Conservation (phyloP, 1,140 invertebrate genomes). For the Zeugodacus cucurbitae region DNA sequence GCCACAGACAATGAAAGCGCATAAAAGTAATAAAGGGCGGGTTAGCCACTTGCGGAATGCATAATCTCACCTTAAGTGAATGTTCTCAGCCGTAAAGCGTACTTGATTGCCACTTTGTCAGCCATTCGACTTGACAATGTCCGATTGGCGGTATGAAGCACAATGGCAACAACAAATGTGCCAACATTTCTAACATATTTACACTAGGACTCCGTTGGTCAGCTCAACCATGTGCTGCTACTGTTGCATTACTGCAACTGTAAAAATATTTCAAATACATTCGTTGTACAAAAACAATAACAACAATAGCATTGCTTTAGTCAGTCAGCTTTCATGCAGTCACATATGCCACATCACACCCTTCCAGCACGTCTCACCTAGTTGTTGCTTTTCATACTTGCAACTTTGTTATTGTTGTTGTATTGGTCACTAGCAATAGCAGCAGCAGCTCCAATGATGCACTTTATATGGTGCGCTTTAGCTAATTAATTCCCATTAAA, state of each 20-base stretch:
- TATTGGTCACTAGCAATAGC: background rate
- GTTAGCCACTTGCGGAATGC: background rate
- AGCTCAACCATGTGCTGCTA: background rate
- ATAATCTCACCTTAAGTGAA: background rate
- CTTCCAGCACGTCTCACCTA: background rate
- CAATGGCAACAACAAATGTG: background rate
- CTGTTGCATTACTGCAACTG: background rate
- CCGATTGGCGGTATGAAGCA: background rate
- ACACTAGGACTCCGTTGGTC: background rate
- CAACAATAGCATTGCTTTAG: background rate
- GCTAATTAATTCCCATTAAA: slow-evolving; percentile 47
- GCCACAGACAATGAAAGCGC: background rate
- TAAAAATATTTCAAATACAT: background rate
- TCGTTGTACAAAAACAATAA: background rate
- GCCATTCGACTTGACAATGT: background rate
- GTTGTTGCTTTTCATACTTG: no score
- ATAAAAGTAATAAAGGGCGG: background rate
- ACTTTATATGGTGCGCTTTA: slow-evolving; percentile 43
- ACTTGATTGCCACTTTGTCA: background rate
- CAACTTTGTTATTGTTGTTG: background rate
- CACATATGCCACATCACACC: background rate
- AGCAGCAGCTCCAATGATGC: background rate
- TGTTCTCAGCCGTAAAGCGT: background rate
- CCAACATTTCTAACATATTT: background rate
- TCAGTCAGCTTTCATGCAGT: background rate